A percentile compares a stretch with the other conserved stretches of the same genome.
Conservation (phyloP, 2,888 invertebrate species). For the Mesorhabditis sp. region DNA sequence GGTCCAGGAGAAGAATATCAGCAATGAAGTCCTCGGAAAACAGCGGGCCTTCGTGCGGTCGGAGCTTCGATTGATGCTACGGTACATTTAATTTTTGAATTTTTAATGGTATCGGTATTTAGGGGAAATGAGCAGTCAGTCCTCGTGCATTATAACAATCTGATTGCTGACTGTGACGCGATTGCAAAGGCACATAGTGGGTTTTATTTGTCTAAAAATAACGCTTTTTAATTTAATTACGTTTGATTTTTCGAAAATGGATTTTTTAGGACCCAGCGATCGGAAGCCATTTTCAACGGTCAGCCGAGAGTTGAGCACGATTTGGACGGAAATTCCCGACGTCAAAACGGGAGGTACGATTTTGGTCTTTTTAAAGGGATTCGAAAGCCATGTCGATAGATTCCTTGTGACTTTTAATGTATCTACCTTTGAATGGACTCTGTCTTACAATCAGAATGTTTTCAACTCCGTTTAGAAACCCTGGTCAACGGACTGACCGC, state of each 20-base stretch:
- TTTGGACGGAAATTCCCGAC: constrained; percentile 43
- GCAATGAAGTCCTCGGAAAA: constrained; percentile 21
- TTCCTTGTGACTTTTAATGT: background rate
- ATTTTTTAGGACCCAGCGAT: constrained; percentile 9
- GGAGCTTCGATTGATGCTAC: constrained; percentile 35
- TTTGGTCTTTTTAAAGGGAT: background rate
- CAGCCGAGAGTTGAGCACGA: constrained; percentile 40
- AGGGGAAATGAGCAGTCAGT: background rate
- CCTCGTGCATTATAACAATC: background rate
- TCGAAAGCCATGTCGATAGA: background rate
- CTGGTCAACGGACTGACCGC: constrained; percentile 33
- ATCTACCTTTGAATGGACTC: background rate
- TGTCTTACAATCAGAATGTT: background rate
- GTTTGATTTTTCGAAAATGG: background rate
- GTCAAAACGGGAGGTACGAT: constrained; percentile 29
- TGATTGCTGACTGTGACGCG: constrained; percentile 11
- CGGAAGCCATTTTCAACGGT: constrained; percentile 32
- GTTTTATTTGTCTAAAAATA: background rate
- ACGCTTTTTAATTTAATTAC: background rate
- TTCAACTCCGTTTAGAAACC: constrained; percentile 19
- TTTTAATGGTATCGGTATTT: background rate
- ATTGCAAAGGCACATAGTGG: constrained; percentile 27
- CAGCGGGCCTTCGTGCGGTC: constrained; percentile 39
- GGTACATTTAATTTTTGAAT: constrained; percentile 8
- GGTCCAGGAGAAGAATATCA: constrained; percentile 17